These are phyloP conservation scores for Ridgeia piscesae DNA, from an alignment of 1,140 invertebrate genomes.

Conservation along the genomic window DNA sequence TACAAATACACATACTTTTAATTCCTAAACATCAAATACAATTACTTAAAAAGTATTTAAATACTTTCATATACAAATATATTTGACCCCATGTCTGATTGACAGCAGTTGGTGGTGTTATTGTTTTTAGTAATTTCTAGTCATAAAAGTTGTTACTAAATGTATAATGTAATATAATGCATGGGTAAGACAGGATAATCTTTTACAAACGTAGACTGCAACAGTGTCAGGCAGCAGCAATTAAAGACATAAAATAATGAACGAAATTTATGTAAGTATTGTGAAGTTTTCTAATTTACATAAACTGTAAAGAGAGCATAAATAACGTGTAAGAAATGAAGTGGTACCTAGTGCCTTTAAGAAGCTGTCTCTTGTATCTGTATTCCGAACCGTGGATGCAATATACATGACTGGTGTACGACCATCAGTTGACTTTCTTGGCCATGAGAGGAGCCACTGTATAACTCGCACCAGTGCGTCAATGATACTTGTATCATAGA, in stretches of 20 bases:
- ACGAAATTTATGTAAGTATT: not conserved
- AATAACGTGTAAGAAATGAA: not conserved
- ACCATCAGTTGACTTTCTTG: not conserved
- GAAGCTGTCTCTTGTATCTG: not conserved
- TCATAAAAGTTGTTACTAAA: too few relatives aligned
- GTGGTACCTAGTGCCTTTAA: constrained; percentile 5
- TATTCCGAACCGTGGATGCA: constrained; percentile 10
- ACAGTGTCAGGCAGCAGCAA: not conserved
- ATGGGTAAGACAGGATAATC: too few relatives aligned
- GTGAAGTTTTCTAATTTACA: not conserved
- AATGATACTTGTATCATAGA: constrained; percentile 10
- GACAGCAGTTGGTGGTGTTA: too few relatives aligned
- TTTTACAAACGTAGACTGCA: not conserved
- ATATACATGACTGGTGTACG: constrained; percentile 7
- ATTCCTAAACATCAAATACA: too few relatives aligned
- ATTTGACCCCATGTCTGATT: too few relatives aligned
- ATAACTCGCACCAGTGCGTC: constrained; percentile 15
- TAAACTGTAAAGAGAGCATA: not conserved
- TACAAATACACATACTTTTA: too few relatives aligned
- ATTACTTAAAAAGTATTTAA: too few relatives aligned
- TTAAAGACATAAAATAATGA: too few relatives aligned
- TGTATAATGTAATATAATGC: too few relatives aligned
- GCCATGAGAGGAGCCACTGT: not conserved
- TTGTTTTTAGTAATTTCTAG: too few relatives aligned
- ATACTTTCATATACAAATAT: too few relatives aligned